phyloP scores from a whole-genome alignment of 2,797 vertebrate species.

The Scolopax bukidnonensis region DNA sequence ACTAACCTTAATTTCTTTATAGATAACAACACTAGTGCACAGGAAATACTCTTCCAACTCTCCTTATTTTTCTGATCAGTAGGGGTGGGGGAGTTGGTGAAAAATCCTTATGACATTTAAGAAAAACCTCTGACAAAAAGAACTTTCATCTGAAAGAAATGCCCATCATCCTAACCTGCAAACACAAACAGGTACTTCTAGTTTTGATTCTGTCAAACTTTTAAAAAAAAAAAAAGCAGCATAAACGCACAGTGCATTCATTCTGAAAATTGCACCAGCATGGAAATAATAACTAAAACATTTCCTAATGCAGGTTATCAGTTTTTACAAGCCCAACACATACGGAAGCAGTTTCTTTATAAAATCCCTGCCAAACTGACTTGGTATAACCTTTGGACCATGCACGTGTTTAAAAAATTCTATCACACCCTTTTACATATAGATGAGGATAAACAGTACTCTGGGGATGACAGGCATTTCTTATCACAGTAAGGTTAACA shows the following conservation, averaged over 20 bases:
- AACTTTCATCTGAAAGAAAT: background rate
- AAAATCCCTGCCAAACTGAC: background rate
- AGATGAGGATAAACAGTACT: background rate
- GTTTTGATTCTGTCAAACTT: background rate
- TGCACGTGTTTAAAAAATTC: background rate
- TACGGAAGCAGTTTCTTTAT: background rate
- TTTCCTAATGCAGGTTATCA: background rate
- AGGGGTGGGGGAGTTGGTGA: rapidly evolving
- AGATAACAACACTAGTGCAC: background rate
- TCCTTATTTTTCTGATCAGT: background rate
- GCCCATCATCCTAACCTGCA: background rate
- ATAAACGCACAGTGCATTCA: background rate
- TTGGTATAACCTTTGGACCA: background rate
- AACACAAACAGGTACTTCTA: background rate
- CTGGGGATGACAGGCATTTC: background rate
- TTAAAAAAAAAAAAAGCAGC: background rate
- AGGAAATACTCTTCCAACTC: background rate
- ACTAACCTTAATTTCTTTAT: background rate
- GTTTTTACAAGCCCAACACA: background rate
- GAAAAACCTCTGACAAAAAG: background rate
- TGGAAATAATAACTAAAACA: background rate
- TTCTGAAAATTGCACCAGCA: background rate
- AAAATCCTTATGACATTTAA: background rate
- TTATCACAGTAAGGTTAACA: background rate
- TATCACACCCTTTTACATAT: background rate